Base-by-base conservation (phyloP, 2,888 invertebrate genomes). In the Hermaeophaga mercurialis region DNA sequence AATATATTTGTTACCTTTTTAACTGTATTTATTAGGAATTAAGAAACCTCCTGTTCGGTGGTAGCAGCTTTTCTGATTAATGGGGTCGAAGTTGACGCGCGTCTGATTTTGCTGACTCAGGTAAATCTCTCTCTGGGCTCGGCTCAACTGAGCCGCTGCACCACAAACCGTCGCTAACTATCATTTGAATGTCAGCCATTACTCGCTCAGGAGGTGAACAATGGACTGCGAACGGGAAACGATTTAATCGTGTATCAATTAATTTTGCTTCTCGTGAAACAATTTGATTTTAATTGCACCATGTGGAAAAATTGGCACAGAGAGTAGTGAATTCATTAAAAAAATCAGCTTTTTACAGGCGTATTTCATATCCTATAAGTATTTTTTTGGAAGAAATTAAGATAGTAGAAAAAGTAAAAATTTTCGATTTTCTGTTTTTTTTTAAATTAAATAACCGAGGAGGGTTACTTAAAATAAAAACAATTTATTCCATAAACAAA, bases 71-170 rank as follows among this genome's bases (percentile, higher is more conserved):
- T 66, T 63, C 70, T 71, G 71, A 72, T 72, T 71, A 72, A 72
- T 70, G 71, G 70, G 68, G 64, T 65, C 54, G 64, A 62, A 69
- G 65, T 66, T 65, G 66, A 72, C 63, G 68, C 66, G 52, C 66
- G 67, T 68, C 70, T 66, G 68, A 72, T 70, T 71, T 60, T 63
- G 73, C 72, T 72, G 73, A 73, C 60, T 70, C 73, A 70, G 71
- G 70, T 72, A 67, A 70, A 26, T 43, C 24, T 43, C 43, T 22
- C 26, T 43, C 43, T 18, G 24, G 33, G 1, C 19, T 39, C 39
- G 19, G 17, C 24, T 34, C 18, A 34, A 24, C 34, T 52, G 52
- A 43, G 34, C 43, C 24, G 52, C 50, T 55, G 57, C 44, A 66
- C 69, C 63, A 60, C 59, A 67, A 64, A 52, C 52, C 52, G 64